Evolutionary conservation across 2,797 vertebrate species (phyloP).

Genomic region (Microhierax caerulescens): DNA sequence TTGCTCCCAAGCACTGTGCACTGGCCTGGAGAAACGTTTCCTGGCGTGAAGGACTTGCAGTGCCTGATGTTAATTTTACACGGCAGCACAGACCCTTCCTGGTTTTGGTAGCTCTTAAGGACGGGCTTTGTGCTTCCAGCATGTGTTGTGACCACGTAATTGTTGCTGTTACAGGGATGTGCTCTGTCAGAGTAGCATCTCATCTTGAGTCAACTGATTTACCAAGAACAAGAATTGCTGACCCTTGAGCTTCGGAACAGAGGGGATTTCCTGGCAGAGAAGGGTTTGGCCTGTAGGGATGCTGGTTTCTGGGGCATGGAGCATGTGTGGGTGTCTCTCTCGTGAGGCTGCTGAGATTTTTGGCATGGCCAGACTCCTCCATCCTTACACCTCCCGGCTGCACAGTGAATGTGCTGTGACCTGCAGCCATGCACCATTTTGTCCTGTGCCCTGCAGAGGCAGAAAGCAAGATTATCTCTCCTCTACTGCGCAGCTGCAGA

Average conservation of each 20-base stretch:
- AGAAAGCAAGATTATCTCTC: not conserved
- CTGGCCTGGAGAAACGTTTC: not conserved
- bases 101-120: not conserved
- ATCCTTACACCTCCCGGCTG: not conserved
- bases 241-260: not conserved
- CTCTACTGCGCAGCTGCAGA: fast-evolving
- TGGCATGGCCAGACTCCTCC: not conserved
- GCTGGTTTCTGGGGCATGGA: not conserved
- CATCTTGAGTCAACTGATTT: not conserved
- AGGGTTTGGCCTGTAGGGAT: too few species aligned
- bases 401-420: not conserved
- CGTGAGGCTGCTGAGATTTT: not conserved
- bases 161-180: fast-evolving
- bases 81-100: not conserved
- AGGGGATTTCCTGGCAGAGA: not conserved
- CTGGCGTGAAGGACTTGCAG: fast-evolving
- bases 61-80: not conserved
- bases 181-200: not conserved
- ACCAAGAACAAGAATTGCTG: not conserved
- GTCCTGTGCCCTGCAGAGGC: not conserved
- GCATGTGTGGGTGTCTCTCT: not conserved
- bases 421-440: too few species aligned
- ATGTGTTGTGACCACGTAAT: not conserved
- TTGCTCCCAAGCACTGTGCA: fast-evolving
- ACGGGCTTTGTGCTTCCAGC: not conserved